These are phyloP conservation scores for Brachionus paranguensis DNA, from an alignment of 1,140 invertebrate species.

Conservation along the genomic window DNA sequence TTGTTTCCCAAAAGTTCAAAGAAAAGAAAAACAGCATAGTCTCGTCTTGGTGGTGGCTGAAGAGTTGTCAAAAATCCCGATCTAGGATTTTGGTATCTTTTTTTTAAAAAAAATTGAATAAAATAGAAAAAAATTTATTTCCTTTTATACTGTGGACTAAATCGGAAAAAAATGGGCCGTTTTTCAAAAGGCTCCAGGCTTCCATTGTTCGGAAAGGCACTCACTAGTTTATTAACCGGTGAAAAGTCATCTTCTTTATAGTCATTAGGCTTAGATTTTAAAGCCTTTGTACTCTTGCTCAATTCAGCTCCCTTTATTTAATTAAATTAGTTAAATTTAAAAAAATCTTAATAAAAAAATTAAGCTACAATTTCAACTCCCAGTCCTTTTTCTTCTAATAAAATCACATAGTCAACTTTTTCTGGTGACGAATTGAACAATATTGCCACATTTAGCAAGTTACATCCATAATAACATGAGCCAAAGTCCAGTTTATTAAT, in stretches of 20 bases:
- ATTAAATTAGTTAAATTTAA: neutral
- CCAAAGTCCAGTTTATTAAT: constrained; percentile 54
- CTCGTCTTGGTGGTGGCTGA: constrained; percentile 49
- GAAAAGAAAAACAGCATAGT: constrained; percentile 53
- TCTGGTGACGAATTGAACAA: constrained; percentile 54
- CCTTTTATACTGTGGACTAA: constrained; percentile 51
- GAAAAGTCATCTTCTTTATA: constrained; percentile 37
- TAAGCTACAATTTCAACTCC: constrained; percentile 51
- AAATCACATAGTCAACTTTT: constrained; percentile 51
- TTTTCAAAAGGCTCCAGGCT: constrained; percentile 52
- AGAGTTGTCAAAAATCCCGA: constrained; percentile 49
- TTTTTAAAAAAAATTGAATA: constrained; percentile 23
- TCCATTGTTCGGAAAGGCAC: constrained; percentile 54
- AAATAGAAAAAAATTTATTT: neutral
- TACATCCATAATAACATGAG: constrained; percentile 53
- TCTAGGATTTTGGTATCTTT: constrained; percentile 50
- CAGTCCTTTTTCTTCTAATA: constrained; percentile 53
- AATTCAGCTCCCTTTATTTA: constrained; percentile 49
- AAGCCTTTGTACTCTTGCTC: constrained; percentile 46
- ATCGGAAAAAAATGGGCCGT: constrained; percentile 52
- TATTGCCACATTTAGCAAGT: constrained; percentile 49
- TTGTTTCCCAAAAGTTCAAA: constrained; percentile 49
- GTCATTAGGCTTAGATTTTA: constrained; percentile 10
- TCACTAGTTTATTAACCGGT: constrained; percentile 51
- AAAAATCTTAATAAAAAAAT: too few species aligned